Percentiles rank a stretch among this genome's conserved stretches.
phyloP scores from a whole-genome alignment of 2,797 vertebrate species.

The Sphenodon punctatus region DNA sequence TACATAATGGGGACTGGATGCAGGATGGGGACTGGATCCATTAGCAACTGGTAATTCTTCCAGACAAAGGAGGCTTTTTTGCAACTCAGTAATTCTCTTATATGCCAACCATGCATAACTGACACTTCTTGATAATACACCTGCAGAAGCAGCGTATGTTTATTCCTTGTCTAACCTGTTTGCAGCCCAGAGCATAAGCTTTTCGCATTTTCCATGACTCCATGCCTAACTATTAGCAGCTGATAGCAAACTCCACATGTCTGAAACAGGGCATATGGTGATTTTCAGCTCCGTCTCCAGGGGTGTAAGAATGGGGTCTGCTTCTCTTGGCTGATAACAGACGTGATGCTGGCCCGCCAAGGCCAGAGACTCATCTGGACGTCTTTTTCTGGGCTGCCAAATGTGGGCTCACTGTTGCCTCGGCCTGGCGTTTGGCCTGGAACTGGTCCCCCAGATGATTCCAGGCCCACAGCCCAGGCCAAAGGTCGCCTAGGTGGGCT shows the following conservation, averaged over 20 bases:
- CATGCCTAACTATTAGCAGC: background rate
- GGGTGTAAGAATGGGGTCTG: too few relatives aligned
- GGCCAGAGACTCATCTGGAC: too few relatives aligned
- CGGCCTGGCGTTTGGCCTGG: too few relatives aligned
- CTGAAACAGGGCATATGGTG: background rate
- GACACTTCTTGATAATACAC: background rate
- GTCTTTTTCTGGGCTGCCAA: too few relatives aligned
- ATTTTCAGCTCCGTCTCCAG: background rate
- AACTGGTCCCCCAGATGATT: too few relatives aligned
- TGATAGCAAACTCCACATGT: background rate
- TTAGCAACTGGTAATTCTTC: background rate
- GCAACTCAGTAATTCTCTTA: background rate
- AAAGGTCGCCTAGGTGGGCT: too few relatives aligned
- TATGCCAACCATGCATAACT: background rate
- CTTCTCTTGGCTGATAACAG: too few relatives aligned
- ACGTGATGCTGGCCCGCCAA: too few relatives aligned
- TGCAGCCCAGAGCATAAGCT: background rate
- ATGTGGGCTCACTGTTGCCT: too few relatives aligned
- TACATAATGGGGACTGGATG: background rate
- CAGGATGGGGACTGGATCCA: background rate
- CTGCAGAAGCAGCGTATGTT: background rate
- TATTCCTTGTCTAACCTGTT: conserved; percentile 33
- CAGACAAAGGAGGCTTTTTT: conserved; percentile 43
- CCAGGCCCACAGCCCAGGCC: too few relatives aligned
- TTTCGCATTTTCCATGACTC: conserved; percentile 39